phyloP scores from a whole-genome alignment of 2,888 invertebrate genomes.

The Muscina levida region DNA sequence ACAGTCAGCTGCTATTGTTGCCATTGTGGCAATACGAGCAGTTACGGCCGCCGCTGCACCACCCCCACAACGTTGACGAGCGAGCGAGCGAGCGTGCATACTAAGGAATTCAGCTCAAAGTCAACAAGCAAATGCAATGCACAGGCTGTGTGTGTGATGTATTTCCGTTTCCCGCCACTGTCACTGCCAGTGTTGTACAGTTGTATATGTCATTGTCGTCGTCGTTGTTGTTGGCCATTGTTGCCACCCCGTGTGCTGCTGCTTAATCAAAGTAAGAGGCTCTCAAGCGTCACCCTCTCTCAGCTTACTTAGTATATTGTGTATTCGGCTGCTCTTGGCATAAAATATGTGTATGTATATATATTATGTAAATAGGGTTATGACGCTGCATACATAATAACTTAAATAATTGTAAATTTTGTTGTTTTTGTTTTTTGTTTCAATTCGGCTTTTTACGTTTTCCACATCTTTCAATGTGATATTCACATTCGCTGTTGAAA shows the following conservation, averaged over 20 bases:
- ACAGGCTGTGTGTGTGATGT: neutral
- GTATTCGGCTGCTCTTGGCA: neutral
- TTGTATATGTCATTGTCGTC: constrained; percentile 9
- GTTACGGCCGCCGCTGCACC: too few relatives aligned
- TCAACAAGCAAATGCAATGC: constrained; percentile 39
- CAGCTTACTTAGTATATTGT: neutral
- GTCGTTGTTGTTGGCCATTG: neutral
- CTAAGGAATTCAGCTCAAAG: constrained; percentile 41
- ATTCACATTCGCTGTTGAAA: neutral
- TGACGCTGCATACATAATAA: constrained; percentile 33
- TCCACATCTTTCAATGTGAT: neutral
- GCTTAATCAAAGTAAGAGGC: constrained; percentile 30
- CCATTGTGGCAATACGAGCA: neutral
- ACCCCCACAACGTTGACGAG: too few relatives aligned
- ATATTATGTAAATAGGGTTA: constrained; percentile 41
- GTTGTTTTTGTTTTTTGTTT: neutral
- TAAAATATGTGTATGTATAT: constrained; percentile 21
- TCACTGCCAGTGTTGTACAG: constrained; percentile 17
- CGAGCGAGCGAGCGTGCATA: neutral
- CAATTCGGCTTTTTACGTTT: neutral
- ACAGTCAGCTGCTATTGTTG: constrained; percentile 36
- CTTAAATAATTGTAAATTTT: constrained; percentile 22
- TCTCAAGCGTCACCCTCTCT: constrained; percentile 11
- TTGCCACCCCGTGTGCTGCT: too few relatives aligned
- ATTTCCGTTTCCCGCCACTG: constrained; percentile 10